Evolutionary conservation across 1,140 invertebrate genomes (phyloP).

Genomic region (Brachionus asplanchnoidis): DNA sequence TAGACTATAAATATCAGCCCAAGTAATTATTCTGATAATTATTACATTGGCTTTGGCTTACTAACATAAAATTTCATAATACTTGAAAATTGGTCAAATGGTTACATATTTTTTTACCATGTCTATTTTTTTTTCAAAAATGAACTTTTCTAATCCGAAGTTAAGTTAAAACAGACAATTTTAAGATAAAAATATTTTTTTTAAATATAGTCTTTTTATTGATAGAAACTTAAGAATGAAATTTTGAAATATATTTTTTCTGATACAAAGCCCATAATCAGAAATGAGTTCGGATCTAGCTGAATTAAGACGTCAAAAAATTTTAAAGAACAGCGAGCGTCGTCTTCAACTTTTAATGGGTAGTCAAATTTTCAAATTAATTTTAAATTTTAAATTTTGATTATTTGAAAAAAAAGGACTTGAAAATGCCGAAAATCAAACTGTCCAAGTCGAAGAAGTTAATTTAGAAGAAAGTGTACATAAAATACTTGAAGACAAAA

Average conservation of each 20-base stretch:
- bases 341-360: constrained; percentile 37
- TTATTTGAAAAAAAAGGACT: background rate
- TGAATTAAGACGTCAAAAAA: constrained; percentile 41
- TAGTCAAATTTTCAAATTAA: background rate
- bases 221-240: background rate
- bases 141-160: background rate
- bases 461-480: background rate
- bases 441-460: background rate
- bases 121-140: background rate
- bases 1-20: background rate
- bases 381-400: background rate
- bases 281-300: constrained; percentile 30
- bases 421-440: background rate
- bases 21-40: background rate
- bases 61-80: too few species aligned
- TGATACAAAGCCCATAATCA: background rate
- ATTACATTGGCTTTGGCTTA: too few species aligned
- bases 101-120: too few species aligned
- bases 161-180: background rate
- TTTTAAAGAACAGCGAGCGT: constrained; percentile 18
- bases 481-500: background rate
- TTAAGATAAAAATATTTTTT: background rate
- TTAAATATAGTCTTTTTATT: background rate
- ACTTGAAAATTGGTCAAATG: too few species aligned
- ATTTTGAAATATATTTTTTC: background rate